Evolutionary conservation across 2,888 invertebrate species (phyloP).

Genomic region (Philereme transversata): DNA sequence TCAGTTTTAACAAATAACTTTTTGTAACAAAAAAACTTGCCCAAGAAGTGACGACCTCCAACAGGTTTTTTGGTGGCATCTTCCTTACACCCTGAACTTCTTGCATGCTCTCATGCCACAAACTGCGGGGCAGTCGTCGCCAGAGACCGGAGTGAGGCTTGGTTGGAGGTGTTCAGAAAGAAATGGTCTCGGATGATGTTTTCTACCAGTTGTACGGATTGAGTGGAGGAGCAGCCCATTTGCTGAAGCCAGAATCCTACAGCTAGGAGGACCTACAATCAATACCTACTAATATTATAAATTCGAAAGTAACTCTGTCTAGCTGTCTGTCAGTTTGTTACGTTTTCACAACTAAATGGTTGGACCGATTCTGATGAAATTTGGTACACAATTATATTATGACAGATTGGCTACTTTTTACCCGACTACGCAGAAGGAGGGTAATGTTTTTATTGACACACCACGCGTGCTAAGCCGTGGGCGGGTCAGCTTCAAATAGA

Average conservation of each 20-base stretch:
- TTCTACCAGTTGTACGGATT: conserved; percentile 90
- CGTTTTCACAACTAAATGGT: too few relatives aligned
- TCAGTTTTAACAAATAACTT: neutral
- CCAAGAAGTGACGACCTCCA: conserved; percentile 89
- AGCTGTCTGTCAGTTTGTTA: too few relatives aligned
- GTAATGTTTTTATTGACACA: too few relatives aligned
- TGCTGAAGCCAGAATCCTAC: conserved; percentile 96
- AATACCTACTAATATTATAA: neutral
- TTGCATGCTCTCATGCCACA: conserved; percentile 88
- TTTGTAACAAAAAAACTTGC: conserved; percentile 58
- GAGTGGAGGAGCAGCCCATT: conserved; percentile 90
- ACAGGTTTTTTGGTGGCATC: conserved; percentile 85
- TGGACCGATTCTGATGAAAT: too few relatives aligned
- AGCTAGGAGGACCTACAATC: conserved; percentile 85
- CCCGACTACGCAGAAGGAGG: too few relatives aligned
- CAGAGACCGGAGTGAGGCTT: conserved; percentile 87
- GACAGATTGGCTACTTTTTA: too few relatives aligned
- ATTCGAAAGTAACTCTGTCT: too few relatives aligned
- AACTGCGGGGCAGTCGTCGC: conserved; percentile 92
- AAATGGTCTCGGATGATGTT: conserved; percentile 93
- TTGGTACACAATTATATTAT: too few relatives aligned
- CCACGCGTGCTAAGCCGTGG: too few relatives aligned
- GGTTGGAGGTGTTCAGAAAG: conserved; percentile 88
- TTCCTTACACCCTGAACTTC: conserved; percentile 64
- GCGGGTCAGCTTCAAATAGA: too few relatives aligned